phyloP scores from a whole-genome alignment of 2,797 vertebrate genomes.

The Gallinago stenura region DNA sequence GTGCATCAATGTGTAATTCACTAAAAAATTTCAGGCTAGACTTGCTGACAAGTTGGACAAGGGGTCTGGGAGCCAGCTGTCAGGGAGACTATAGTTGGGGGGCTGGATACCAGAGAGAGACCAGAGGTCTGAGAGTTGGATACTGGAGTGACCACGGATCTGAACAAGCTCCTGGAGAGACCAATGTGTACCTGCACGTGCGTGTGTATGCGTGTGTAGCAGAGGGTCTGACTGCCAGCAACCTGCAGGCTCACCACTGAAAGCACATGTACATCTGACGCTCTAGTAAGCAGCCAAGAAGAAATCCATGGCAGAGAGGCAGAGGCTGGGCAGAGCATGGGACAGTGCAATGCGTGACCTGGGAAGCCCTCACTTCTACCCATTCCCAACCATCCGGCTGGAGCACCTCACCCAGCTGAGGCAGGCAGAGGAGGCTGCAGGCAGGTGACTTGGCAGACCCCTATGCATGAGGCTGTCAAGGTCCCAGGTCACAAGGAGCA shows the following conservation, averaged over 20 bases:
- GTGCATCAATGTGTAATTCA: background rate
- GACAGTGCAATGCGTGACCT: accelerated
- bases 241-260: background rate
- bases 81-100: background rate
- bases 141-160: background rate
- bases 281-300: background rate
- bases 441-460: background rate
- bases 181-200: too few relatives aligned
- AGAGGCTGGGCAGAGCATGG: accelerated
- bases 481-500: background rate
- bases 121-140: background rate
- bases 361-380: background rate
- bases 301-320: background rate
- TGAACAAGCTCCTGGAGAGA: background rate
- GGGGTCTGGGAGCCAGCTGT: background rate
- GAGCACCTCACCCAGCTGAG: background rate
- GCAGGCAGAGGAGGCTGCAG: background rate
- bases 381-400: background rate
- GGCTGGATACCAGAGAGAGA: background rate
- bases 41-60: background rate
- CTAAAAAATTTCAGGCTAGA: background rate
- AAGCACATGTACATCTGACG: background rate
- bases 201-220: too few relatives aligned
- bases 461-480: background rate
- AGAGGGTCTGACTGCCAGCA: background rate